phyloP scores from a whole-genome alignment of 2,888 invertebrate species.

The Meandrusa payeni region DNA sequence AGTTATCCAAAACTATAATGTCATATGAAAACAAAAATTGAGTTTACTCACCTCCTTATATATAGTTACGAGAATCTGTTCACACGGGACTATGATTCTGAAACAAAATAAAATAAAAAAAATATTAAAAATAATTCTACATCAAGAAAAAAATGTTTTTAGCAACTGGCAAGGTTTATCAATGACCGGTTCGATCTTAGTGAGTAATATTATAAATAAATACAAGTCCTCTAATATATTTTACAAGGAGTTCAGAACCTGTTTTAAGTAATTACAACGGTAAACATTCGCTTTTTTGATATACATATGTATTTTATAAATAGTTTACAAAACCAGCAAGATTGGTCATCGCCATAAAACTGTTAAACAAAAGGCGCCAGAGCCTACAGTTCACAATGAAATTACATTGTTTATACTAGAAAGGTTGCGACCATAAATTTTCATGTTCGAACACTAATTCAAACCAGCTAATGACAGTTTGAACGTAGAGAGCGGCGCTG shows the following conservation, averaged over 20 bases:
- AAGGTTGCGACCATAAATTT: constrained; percentile 21
- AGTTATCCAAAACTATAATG: too few species aligned
- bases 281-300: too few species aligned
- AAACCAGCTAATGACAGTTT: constrained; percentile 32
- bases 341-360: constrained; percentile 6
- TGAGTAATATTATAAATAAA: too few species aligned
- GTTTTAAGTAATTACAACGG: too few species aligned
- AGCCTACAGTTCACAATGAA: constrained; percentile 7
- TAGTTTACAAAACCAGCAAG: constrained; percentile 3
- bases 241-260: too few species aligned
- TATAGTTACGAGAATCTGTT: background rate
- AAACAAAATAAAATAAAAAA: constrained; percentile 7
- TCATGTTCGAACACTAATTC: constrained; percentile 35
- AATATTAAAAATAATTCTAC: background rate
- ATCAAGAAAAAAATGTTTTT: too few species aligned
- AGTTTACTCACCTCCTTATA: constrained; percentile 6
- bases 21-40: too few species aligned
- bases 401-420: constrained; percentile 16
- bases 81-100: constrained; percentile 6
- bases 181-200: too few species aligned
- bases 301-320: background rate
- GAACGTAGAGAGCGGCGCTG: constrained; percentile 31
- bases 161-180: too few species aligned
- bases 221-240: too few species aligned
- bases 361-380: constrained; percentile 5